These are phyloP conservation scores for Alligator mississippiensis DNA, from an alignment of 2,113 vertebrate genomes.

Conservation along the genomic window DNA sequence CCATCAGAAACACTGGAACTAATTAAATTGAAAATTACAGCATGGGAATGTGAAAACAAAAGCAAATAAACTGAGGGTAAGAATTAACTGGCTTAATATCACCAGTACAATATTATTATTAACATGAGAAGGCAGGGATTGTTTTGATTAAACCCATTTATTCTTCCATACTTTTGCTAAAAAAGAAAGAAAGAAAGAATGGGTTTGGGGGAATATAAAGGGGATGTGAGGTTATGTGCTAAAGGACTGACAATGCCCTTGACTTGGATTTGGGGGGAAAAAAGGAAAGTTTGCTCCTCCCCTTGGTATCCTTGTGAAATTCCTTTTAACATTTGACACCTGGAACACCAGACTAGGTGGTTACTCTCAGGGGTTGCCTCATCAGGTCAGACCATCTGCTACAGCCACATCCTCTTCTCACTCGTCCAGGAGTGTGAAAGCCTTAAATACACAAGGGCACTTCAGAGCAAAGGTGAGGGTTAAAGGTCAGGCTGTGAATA, in stretches of 20 bases:
- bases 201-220: not conserved
- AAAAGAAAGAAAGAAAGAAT: not conserved
- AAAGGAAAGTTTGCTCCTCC: no score
- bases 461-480: not conserved
- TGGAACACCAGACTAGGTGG: not conserved
- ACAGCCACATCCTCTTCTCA: not conserved
- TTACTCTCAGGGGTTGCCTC: not conserved
- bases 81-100: conserved; percentile 75
- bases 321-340: not conserved
- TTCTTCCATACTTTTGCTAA: not conserved
- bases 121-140: conserved; percentile 43
- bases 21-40: conserved; percentile 83
- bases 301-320: not conserved
- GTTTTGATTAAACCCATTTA: conserved; percentile 55
- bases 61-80: conserved; percentile 57
- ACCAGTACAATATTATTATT: conserved; percentile 64
- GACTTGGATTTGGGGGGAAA: not conserved
- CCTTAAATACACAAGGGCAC: no score
- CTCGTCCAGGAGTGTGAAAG: not conserved
- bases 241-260: not conserved
- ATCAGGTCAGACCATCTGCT: not conserved
- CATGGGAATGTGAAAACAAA: conserved; percentile 65
- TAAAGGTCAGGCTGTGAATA: not conserved
- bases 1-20: conserved; percentile 69
- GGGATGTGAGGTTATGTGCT: not conserved